Conservation (phyloP, 2,888 invertebrate species). For the Pyrrhia umbra region DNA sequence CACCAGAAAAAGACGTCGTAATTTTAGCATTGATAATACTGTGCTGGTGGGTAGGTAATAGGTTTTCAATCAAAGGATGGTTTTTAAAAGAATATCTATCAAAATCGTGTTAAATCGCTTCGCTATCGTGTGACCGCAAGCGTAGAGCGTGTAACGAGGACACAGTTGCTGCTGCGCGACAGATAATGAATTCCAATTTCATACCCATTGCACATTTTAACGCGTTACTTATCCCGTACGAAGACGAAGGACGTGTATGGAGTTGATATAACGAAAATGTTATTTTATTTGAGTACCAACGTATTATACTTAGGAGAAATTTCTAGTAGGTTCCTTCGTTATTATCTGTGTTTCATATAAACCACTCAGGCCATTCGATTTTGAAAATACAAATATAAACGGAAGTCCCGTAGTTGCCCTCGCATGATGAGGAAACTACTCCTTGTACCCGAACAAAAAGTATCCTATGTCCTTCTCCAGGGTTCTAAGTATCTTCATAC, state of each 20-base stretch:
- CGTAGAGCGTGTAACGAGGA: conserved; percentile 70
- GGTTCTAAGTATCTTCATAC: too few species aligned
- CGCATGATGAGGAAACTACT: too few species aligned
- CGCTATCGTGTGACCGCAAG: conserved; percentile 33
- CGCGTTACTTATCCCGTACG: conserved; percentile 54
- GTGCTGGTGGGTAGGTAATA: too few species aligned
- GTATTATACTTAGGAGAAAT: not conserved
- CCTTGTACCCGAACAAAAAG: too few species aligned
- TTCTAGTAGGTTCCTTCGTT: too few species aligned
- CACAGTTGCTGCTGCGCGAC: conserved; percentile 84
- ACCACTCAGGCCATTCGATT: too few species aligned
- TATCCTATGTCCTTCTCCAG: too few species aligned
- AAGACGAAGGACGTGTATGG: conserved; percentile 45
- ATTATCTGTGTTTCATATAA: too few species aligned
- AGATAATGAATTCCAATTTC: conserved; percentile 90
- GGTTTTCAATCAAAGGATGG: conserved; percentile 1
- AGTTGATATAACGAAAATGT: conserved; percentile 51
- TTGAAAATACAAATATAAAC: too few species aligned
- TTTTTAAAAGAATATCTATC: conserved; percentile 26
- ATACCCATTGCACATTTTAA: conserved; percentile 80
- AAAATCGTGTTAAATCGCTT: conserved; percentile 36
- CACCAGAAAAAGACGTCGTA: too few species aligned
- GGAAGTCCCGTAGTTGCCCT: too few species aligned
- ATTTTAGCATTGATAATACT: too few species aligned
- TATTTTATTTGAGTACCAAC: not conserved